Evolutionary conservation across 2,797 vertebrate genomes (phyloP), one percentile per base, ranked within the genome.

Genomic region (Sebastes diploproa): DNA sequence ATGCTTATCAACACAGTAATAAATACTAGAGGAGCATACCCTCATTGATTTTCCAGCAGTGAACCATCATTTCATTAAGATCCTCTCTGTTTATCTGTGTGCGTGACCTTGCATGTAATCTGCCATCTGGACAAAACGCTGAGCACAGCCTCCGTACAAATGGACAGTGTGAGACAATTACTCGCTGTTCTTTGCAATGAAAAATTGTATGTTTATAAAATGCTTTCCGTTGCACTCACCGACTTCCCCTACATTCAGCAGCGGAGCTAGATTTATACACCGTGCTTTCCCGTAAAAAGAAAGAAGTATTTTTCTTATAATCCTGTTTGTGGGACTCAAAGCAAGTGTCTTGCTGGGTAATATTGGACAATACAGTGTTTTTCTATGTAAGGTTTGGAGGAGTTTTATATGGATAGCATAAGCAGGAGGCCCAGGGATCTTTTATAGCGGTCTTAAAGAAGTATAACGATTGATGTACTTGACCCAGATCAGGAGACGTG

Each of bases 71-170:
- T 88, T 73, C 62, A 75, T 84, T 85, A 65, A 70, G 54, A 73
- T 75, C 25, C 27, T 46, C 29, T 0, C 2, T 84, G 80, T 80
- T 66, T 84, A 69, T 88, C 62, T 75, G 29, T 50, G 8, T 54
- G 36, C 64, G 66, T 66, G 80, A 87, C 86, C 85, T 88, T 91
- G 82, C 52, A 70, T 72, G n/a, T 77, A 82, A 84, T 90, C 75
- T 81, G 75, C 77, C 82, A 87, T 89, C 85, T 88, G 79, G 85
- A 75, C 61, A 20, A 82, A 88, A 62, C 66, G 85, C 83, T 86
- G 77, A 83, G 66, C 78, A 32, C 69, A 67, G 81, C 59, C 38
- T 80, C 74, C 56, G 46, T 69, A 70, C 50, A 73, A 83, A 82
- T 72, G 61, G 54, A 77, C 50, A 78, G 60, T 52, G 64, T 62